Evolutionary conservation across 1,140 invertebrate genomes (phyloP), one percentile per base, ranked within the genome.

Genomic region (Tetraneura akinire): DNA sequence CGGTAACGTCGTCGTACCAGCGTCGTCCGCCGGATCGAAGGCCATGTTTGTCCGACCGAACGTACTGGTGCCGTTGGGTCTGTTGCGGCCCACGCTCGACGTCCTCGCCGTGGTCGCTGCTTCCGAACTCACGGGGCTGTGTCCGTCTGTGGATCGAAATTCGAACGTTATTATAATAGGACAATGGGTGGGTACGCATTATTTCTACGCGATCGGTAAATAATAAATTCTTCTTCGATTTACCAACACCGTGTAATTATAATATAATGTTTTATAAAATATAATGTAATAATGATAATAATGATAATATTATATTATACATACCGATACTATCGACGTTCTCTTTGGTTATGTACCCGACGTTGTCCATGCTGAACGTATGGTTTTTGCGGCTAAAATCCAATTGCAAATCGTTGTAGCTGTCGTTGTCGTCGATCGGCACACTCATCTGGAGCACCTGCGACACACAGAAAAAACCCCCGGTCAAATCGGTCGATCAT

Each of bases 361-460:
- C 92, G 84, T 92, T 94, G 83, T 94, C 92, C 81, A 94, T 87
- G 81, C 91, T 94, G 84, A 94, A 95, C 1, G 93, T 91, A 83
- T 94, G 93, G 86, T 94, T 94, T 84, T 94, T 94, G 80, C 91
- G 89, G 85, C 92, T 93, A 83, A 94, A 94, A 84, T 95, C 93
- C n/a, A 95, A 85, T 83, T 95, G 93, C 21, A 95, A 84, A 85
- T 95, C 93, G 81, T 92, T 90, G 83, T 88, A 91, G 82, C 89
- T 90, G 82, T 92, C 91, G 81, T 89, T 92, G 81, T 93, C 92
- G 82, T 94, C 93, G 0, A 91, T 87, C 0, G 91, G 91, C 1
- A 96, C 93, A 80, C 93, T 93, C 94, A 96, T 95, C 82, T 95
- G 93, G 2, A 96, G 87, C 45, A 96, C 93, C 89, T 88, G 81